Evolutionary conservation across 2,888 invertebrate genomes (phyloP), one percentile per base, ranked within the genome.

Genomic region (Melanchra persicariae): DNA sequence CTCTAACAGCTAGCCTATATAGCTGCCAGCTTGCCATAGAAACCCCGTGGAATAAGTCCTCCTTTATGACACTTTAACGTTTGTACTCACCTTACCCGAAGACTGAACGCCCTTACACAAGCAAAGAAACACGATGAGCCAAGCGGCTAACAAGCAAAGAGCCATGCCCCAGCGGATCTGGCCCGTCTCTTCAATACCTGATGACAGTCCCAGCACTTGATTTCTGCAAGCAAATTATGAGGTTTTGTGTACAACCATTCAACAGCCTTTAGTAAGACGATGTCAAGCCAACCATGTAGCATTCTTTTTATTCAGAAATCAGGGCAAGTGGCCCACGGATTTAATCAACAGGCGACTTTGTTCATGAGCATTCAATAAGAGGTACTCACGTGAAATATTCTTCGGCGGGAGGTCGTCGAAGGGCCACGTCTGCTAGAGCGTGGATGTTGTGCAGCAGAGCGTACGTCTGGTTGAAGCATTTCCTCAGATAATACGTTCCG

Each of bases 61-160:
- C 19, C 8, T 47, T 6, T 19, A 22, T 24, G 17, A 43, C 7
- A 37, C 26, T 45, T 30, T 63, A 10, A 22, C 40, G 19, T 54
- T 40, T 34, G 24, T 55, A 79, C 87, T 77, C 82, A 95, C 96
- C 96, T 98, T 98, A 85, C 98, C 98, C 26, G 98, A 98, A 74
- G 97, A 97, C 91, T 98, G 97, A 17, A 98, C 97, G 43, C 98
- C 98, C 93, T 98, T 98, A 92, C 97, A 97, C 54, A 98, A 96
- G 86, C 98, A 98, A 57, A 98, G 95, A 87, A 98, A 98, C 30
- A 98, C 98, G 80, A 98, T 97, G 66, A 97, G 89, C 98, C 98
- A 98, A 69, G 98, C 98, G 66, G 97, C 94, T 2, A 98, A 94
- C 17, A 98, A 96, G 89, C 98, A 98, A 6, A 97, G 92, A 6